These are phyloP conservation scores for Diadumene lineata DNA, from an alignment of 92 coral and sea anemone species.

Conservation along the genomic window DNA sequence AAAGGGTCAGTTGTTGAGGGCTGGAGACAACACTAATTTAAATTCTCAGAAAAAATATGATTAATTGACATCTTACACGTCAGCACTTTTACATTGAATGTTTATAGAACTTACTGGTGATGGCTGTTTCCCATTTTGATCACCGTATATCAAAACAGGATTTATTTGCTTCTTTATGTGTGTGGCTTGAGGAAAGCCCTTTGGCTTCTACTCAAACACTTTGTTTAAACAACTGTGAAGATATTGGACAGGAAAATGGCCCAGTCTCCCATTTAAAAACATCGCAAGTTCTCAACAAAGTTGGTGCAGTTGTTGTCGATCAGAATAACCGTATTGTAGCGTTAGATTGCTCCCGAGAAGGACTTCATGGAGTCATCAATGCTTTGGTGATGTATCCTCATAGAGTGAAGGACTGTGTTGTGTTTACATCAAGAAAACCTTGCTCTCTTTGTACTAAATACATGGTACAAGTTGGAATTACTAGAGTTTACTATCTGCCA, in stretches of 20 bases:
- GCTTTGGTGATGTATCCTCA: conserved; percentile 55
- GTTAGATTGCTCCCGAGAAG: conserved; percentile 70
- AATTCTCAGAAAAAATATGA: too few species aligned
- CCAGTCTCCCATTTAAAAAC: background rate
- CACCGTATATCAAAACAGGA: conserved; percentile 41
- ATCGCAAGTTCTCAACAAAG: conserved; percentile 28
- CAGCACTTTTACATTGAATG: background rate
- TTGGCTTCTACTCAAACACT: conserved; percentile 13
- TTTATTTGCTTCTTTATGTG: conserved; percentile 55
- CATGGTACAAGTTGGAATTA: conserved; percentile 65
- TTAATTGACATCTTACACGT: background rate
- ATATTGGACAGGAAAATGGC: background rate
- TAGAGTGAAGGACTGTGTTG: conserved; percentile 50
- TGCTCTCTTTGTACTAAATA: conserved; percentile 79
- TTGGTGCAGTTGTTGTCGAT: conserved; percentile 82
- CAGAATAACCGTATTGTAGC: conserved; percentile 57
- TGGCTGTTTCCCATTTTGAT: conserved; percentile 20
- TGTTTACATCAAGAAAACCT: conserved; percentile 81
- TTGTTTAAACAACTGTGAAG: conserved; percentile 8
- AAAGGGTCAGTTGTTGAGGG: too few species aligned
- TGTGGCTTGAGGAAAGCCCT: conserved; percentile 81
- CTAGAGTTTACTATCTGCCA: conserved; percentile 76
- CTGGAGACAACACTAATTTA: too few species aligned
- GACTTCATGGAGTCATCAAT: conserved; percentile 64
- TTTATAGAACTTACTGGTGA: background rate